Base-by-base conservation (phyloP, 2,113 vertebrate genomes). In the Azemiops feae region DNA sequence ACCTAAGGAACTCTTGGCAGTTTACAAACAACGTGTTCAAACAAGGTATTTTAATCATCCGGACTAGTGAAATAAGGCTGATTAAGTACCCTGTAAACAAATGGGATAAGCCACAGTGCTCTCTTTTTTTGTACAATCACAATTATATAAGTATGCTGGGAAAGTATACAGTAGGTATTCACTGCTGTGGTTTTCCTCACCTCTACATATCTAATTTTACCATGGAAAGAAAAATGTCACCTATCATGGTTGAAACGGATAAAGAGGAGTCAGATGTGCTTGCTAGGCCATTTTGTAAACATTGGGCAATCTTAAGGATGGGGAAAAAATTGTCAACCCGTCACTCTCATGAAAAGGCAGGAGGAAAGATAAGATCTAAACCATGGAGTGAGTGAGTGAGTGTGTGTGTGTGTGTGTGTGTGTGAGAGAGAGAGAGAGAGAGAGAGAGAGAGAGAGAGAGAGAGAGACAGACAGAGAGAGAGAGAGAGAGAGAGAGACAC, bases 401-500 rank as follows among this genome's bases (percentile, higher is more conserved):
- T 54, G 3, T 54, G 23, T 45, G 45, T 43, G 43, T 43, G 2
- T 53, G 53, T 53, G 53, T 53, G 12, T 53, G 12, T 53, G 53
- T 53, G 2, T 53, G 18, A 16, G 1, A 4, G 18, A 16, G 4
- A 5, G 54, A 14, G 18, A 20, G 54, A 1, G 55, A 22, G 55
- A 2, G 55, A 25, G 55, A 8, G 55, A 52, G 11, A 14, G 52
- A 5, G 45, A 45, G 45, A 5, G 45, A 6, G 45, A 47, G 45
- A 7, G 20, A 1, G 1, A 1, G 54, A 1, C 1, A 6, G 54
- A 4, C 5, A 22, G 54, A 6, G 55, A 2, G 55, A 8, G 57
- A 25, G 57, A 25, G 57, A 53, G 12, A n/a, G 12, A 14, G 52
- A 5, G 45, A 45, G 45, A 5, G 45, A 6, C 5, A 47, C 5